Percentiles rank a stretch among this genome's conserved stretches.
These are phyloP conservation scores for Rallus crepitans DNA, from an alignment of 2,797 vertebrate genomes.

Conservation along the genomic window DNA sequence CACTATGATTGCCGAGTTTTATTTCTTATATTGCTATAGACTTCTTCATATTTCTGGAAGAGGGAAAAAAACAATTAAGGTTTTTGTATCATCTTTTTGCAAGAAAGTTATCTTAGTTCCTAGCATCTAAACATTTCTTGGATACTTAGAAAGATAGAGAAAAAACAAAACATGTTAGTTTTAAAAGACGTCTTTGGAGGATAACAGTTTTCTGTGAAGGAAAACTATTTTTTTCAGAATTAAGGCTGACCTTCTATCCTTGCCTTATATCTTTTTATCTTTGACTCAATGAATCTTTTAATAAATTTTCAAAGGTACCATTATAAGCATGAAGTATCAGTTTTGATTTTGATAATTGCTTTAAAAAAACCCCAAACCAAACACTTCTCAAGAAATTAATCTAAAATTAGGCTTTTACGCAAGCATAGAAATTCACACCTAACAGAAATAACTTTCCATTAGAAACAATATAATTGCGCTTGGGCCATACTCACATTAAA, in stretches of 20 bases:
- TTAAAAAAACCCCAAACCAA: neutral
- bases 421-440: neutral
- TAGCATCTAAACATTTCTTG: neutral
- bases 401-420: neutral
- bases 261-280: neutral
- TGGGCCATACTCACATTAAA: neutral
- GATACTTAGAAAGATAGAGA: neutral
- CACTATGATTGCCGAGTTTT: neutral
- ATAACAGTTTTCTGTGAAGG: neutral
- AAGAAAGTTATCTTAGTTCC: neutral
- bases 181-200: neutral
- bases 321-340: neutral
- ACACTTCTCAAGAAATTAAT: neutral
- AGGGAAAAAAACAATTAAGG: neutral
- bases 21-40: neutral
- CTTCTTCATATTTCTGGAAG: neutral
- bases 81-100: neutral
- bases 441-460: neutral
- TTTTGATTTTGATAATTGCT: neutral
- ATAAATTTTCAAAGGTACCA: neutral
- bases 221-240: neutral
- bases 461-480: accelerated
- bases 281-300: neutral
- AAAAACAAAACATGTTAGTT: neutral
- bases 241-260: neutral